Percentiles rank a stretch among this genome's conserved stretches.
These are phyloP conservation scores for Phytoseiulus persimilis DNA, from an alignment of 2,888 invertebrate genomes.

Conservation along the genomic window DNA sequence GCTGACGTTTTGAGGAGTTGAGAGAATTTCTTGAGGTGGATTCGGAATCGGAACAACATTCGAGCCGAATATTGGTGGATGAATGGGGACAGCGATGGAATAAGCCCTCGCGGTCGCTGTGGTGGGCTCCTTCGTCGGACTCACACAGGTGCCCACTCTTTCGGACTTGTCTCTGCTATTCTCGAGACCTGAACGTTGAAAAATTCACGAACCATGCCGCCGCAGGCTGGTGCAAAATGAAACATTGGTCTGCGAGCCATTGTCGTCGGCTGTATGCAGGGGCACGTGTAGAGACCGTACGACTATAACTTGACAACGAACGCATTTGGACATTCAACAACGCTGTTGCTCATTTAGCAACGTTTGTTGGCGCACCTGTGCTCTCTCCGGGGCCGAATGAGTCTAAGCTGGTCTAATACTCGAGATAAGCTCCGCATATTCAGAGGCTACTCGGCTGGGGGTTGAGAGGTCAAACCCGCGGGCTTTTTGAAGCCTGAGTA, in stretches of 20 bases:
- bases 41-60: no score
- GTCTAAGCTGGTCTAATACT: neutral
- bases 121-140: neutral
- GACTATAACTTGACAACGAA: neutral
- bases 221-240: neutral
- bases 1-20: no score
- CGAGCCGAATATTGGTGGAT: neutral
- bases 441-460: neutral
- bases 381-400: neutral
- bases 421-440: neutral
- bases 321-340: neutral
- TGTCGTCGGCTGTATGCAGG: neutral
- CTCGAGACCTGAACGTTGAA: neutral
- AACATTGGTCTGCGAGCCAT: neutral
- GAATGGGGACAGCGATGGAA: neutral
- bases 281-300: neutral
- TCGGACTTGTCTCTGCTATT: neutral
- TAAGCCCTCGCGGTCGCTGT: neutral
- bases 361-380: neutral
- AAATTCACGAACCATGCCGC: neutral
- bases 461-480: neutral
- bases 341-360: neutral
- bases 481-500: neutral
- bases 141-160: neutral
- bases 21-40: no score